phyloP scores from a whole-genome alignment of 2,797 vertebrate species.

The Tinamus major region DNA sequence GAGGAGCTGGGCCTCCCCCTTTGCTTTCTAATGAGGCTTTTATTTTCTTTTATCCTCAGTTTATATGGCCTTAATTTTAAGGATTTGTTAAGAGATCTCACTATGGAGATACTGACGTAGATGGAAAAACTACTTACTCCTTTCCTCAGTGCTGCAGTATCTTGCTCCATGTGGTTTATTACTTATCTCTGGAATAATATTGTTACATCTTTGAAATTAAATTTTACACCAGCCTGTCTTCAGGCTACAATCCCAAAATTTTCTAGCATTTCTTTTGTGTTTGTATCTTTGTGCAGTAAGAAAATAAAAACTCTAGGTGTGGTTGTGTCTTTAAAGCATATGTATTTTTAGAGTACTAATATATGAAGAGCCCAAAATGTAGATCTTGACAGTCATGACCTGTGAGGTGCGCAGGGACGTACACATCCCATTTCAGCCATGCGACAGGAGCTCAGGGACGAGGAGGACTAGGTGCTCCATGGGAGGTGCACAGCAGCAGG shows the following conservation, averaged over 20 bases:
- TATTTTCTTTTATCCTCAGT: not conserved
- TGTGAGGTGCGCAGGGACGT: too few species aligned
- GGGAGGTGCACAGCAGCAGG: not conserved
- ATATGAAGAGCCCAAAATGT: not conserved
- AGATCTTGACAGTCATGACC: not conserved
- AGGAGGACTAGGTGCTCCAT: not conserved
- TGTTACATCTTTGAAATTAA: not conserved
- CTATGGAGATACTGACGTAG: not conserved
- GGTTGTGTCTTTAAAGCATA: not conserved
- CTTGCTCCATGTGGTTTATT: not conserved
- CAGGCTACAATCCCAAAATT: not conserved
- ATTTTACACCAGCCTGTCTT: not conserved
- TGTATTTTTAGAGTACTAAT: not conserved
- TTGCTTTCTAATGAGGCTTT: slow-evolving; percentile 3
- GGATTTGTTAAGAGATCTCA: not conserved
- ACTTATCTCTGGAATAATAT: not conserved
- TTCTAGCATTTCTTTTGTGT: not conserved
- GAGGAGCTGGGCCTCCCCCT: not conserved
- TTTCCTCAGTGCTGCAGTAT: not conserved
- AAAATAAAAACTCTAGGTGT: not conserved
- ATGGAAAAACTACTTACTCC: not conserved
- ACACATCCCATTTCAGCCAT: not conserved
- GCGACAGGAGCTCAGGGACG: not conserved
- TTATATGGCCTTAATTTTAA: not conserved
- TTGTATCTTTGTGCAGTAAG: not conserved